Percentiles rank a stretch among this genome's conserved stretches.
phyloP scores from a whole-genome alignment of 2,113 vertebrate genomes.

The Leuciscus idus region DNA sequence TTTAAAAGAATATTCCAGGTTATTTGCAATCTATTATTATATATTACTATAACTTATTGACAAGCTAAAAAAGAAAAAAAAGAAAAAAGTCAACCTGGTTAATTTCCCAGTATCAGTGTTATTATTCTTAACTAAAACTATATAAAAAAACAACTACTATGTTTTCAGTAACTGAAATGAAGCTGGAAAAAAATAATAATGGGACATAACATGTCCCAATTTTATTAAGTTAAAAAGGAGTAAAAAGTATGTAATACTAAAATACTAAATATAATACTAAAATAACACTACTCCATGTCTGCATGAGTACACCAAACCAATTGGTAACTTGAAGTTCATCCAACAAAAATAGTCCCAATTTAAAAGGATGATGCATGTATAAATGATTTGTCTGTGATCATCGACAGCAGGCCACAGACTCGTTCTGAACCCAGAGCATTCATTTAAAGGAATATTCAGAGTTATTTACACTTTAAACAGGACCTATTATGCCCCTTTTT shows the following conservation, averaged over 20 bases:
- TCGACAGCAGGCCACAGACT: neutral
- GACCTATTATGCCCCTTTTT: too few relatives aligned
- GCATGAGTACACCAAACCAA: neutral
- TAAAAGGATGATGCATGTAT: neutral
- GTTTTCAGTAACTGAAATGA: neutral
- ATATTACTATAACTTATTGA: neutral
- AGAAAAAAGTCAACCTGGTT: too few relatives aligned
- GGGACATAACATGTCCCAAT: too few relatives aligned
- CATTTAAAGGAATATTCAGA: neutral
- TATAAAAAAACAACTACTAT: too few relatives aligned
- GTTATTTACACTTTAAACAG: neutral
- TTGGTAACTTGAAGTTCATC: neutral
- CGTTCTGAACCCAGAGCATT: constrained; percentile 3
- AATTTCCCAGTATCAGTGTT: neutral
- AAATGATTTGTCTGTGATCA: neutral
- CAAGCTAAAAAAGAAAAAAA: neutral
- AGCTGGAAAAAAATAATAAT: neutral
- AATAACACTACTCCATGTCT: neutral
- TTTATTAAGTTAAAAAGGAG: neutral
- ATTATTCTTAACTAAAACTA: neutral
- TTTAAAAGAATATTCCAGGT: constrained; percentile 26
- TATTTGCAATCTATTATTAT: neutral
- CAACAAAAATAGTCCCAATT: neutral
- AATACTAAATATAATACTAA: neutral
- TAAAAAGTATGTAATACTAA: too few relatives aligned